A percentile compares a stretch with the other conserved stretches of the same genome.
Evolutionary conservation across 2,888 invertebrate genomes (phyloP).

Genomic region (Xanthia icteritia): DNA sequence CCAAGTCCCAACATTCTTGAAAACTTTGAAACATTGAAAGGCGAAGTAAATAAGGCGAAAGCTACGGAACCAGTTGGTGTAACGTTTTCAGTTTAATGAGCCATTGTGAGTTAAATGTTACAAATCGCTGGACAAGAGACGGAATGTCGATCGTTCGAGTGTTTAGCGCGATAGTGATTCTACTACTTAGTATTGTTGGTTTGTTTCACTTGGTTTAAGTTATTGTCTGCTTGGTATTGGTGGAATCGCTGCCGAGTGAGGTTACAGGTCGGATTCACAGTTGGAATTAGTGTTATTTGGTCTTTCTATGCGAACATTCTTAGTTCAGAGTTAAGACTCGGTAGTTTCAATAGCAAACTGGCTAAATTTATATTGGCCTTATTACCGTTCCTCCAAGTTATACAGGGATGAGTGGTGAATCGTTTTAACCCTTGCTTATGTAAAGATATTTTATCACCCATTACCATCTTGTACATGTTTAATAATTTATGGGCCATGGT

Average conservation of each 20-base stretch:
- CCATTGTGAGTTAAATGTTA: conserved; percentile 75
- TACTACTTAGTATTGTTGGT: conserved; percentile 41
- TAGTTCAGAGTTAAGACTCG: background rate
- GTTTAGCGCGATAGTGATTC: conserved; percentile 41
- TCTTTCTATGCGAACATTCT: conserved; percentile 7
- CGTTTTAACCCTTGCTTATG: background rate
- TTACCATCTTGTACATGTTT: background rate
- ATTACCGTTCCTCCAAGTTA: background rate
- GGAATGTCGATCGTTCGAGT: conserved; percentile 57
- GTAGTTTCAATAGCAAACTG: no score
- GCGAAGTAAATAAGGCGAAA: conserved; percentile 66
- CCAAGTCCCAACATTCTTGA: conserved; percentile 62
- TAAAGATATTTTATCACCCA: background rate
- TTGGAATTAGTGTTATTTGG: background rate
- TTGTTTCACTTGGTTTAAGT: conserved; percentile 13
- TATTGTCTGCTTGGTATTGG: background rate
- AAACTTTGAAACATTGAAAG: conserved; percentile 63
- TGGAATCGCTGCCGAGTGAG: background rate
- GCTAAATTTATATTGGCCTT: background rate
- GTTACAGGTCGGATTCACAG: background rate
- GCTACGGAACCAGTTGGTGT: conserved; percentile 59
- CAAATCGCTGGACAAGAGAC: conserved; percentile 65
- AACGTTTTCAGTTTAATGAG: conserved; percentile 77
- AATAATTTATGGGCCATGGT: conserved; percentile 10
- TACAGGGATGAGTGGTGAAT: background rate